phyloP scores from a whole-genome alignment of 2,888 invertebrate genomes.

The Hoplodrina ambigua region DNA sequence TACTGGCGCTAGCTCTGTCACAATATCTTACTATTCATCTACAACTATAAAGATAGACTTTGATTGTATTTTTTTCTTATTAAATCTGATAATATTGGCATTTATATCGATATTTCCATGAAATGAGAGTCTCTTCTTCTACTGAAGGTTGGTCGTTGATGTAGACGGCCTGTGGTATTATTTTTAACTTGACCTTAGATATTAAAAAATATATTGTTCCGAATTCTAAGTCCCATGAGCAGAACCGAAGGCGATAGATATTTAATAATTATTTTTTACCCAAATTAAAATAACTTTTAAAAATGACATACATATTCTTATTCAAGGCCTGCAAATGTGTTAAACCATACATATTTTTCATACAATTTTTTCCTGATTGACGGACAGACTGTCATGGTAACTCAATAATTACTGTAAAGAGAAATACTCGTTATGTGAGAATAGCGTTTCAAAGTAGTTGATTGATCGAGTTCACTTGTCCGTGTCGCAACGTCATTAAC shows the following conservation, averaged over 20 bases:
- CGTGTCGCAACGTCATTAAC: conserved; percentile 52
- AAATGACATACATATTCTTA: conserved; percentile 8
- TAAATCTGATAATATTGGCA: not conserved
- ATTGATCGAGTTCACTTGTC: conserved; percentile 56
- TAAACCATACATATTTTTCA: conserved; percentile 18
- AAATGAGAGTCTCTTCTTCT: not conserved
- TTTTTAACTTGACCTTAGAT: conserved; percentile 18
- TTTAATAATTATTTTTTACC: conserved; percentile 26
- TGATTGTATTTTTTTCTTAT: not conserved
- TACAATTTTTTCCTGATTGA: conserved; percentile 29
- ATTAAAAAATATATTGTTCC: conserved; percentile 32
- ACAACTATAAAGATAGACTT: conserved; percentile 20
- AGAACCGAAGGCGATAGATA: conserved; percentile 23
- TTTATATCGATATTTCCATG: not conserved
- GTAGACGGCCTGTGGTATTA: conserved; percentile 13
- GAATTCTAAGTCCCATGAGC: conserved; percentile 22
- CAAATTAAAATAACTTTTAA: conserved; percentile 22
- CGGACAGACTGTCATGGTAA: conserved; percentile 28
- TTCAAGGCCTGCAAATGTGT: conserved; percentile 25
- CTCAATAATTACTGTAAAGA: conserved; percentile 44
- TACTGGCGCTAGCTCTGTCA: conserved; percentile 64
- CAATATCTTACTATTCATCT: conserved; percentile 59
- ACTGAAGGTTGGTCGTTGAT: not conserved
- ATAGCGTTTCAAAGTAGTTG: conserved; percentile 36
- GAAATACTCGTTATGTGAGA: conserved; percentile 50